Base-by-base conservation (phyloP, 2,888 invertebrate species). In the Holacanthella duospinosa region DNA sequence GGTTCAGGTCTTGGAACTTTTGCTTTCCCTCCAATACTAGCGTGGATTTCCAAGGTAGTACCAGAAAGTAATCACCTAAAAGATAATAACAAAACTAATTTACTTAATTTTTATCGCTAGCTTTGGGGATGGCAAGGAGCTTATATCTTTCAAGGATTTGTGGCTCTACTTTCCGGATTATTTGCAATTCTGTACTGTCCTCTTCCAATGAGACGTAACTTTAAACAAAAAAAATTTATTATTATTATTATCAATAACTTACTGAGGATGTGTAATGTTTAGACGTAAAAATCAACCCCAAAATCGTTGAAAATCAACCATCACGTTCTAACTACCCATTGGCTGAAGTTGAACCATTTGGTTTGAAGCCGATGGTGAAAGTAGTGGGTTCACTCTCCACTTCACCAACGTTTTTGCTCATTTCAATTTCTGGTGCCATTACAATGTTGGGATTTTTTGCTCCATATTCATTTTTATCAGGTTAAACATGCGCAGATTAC, bases 371-470 rank as follows among this genome's bases (percentile, higher is more conserved):
- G 4, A 48, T 48, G 48, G 4, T 48, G 4, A 9, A 48, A 48
- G 25, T 44, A 16, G 28, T 66, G 2, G 81, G 92, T 27, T 85
- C 85, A 62, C 80, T 97, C 1, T 81, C 97, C 62, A 84, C 83
- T 75, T 91, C 92, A 29, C 88, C 89, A 0, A 87, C 93, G 0
- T 97, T 96, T 77, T 80, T 93, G 63, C 80, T 96, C 53, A 81
- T 97, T 55, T 87, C 91, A 1, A 73, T 92, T 29, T 90, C 93
- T 69, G 96, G 96, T 28, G 89, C 92, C 74, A 83, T 95, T 67
- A 94, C 95, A 0, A 90, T 95, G 86, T 85, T 93, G 80, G 95
- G 95, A 74, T 94, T 95, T 80, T 95, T 93, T 76, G 89, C 95
- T 12, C 96, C 97, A 0, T 95, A 89, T 77, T 83, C 88, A 78